Conservation (phyloP, 2,797 vertebrate species). For the Xerus rutilus region DNA sequence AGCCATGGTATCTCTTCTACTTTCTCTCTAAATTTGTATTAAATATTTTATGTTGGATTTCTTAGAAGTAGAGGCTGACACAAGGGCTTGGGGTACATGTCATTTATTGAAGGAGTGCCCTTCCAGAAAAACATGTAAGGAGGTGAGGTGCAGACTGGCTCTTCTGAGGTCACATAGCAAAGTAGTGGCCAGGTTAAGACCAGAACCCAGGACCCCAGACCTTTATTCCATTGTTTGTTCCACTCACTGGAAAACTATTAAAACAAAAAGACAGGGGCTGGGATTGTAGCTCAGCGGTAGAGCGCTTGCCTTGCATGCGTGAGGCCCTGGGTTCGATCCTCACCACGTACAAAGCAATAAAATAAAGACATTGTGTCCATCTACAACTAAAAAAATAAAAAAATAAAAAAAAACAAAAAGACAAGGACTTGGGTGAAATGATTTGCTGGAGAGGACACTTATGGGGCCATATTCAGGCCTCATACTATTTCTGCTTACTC, state of each 20-base stretch:
- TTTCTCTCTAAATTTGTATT: not conserved
- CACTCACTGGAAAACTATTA: not conserved
- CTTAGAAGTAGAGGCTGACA: conserved; percentile 9
- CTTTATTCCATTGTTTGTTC: not conserved
- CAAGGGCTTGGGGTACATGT: not conserved
- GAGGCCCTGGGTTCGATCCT: too few relatives aligned
- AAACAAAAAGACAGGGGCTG: conserved; percentile 1
- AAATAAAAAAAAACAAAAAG: conserved; percentile 29
- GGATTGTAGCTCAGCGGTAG: too few relatives aligned
- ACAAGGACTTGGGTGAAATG: not conserved
- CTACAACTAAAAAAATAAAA: too few relatives aligned
- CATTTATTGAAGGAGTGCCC: not conserved
- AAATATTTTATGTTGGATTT: not conserved
- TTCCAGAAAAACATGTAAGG: not conserved
- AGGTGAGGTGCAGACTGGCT: not conserved
- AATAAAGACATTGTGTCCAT: too few relatives aligned
- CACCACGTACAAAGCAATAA: too few relatives aligned
- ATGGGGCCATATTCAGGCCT: not conserved
- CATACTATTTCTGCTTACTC: not conserved
- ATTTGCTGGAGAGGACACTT: not conserved
- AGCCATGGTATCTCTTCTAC: not conserved
- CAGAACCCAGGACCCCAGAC: not conserved
- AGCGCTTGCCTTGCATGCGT: too few relatives aligned
- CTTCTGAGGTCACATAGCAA: not conserved
- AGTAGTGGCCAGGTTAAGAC: conserved; percentile 1